phyloP scores from a whole-genome alignment of 2,888 invertebrate genomes.

The Monochamus alternatus region DNA sequence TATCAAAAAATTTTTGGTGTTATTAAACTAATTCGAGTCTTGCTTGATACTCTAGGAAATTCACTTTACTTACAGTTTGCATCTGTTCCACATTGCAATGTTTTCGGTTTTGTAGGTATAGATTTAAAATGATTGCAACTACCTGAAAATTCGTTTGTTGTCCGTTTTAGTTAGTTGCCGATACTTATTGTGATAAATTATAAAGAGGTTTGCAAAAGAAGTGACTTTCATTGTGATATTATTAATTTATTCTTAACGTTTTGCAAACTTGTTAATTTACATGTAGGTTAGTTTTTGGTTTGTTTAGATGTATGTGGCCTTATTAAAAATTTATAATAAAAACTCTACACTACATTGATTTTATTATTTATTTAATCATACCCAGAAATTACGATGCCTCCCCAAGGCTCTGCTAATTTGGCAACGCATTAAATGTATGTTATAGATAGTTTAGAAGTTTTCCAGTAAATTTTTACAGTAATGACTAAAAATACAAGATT shows the following conservation, averaged over 20 bases:
- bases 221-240: slow-evolving; percentile 17
- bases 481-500: too few relatives aligned
- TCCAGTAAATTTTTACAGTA: too few relatives aligned
- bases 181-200: slow-evolving; percentile 16
- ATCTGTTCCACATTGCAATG: too few relatives aligned
- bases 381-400: not conserved
- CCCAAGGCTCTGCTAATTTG: not conserved
- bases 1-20: too few relatives aligned
- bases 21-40: too few relatives aligned
- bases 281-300: not conserved
- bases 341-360: not conserved
- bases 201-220: slow-evolving; percentile 18
- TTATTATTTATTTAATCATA: not conserved
- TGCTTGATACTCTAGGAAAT: too few relatives aligned
- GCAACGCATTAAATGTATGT: not conserved
- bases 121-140: slow-evolving; percentile 1
- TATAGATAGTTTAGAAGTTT: too few relatives aligned
- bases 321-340: slow-evolving; percentile 11
- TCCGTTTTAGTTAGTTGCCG: slow-evolving; percentile 1
- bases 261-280: slow-evolving; percentile 27
- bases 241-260: not conserved
- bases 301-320: slow-evolving; percentile 28
- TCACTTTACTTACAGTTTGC: too few relatives aligned
- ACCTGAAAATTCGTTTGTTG: not conserved
- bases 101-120: too few relatives aligned